Conservation (phyloP, 2,797 vertebrate species). For the Anniella stebbinsi region DNA sequence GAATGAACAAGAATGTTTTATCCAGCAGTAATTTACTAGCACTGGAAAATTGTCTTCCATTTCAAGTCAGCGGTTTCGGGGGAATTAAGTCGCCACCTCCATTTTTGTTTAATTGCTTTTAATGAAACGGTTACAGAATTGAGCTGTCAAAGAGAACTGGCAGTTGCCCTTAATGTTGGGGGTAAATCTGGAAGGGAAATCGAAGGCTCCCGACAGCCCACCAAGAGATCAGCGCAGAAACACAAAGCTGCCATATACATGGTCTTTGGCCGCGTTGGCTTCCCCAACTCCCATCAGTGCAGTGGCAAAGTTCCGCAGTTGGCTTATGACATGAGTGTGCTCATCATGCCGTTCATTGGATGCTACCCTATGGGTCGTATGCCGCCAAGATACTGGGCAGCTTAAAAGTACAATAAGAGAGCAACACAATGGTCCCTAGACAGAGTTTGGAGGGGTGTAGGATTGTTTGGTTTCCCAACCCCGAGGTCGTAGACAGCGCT, state of each 20-base stretch:
- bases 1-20: conserved; percentile 72
- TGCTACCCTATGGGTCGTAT: no score
- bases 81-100: conserved; percentile 53
- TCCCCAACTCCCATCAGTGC: background rate
- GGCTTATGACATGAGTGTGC: background rate
- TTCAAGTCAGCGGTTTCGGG: conserved; percentile 51
- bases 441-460: no score
- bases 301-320: background rate
- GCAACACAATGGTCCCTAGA: no score
- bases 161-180: background rate
- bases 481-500: no score
- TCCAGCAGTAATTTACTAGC: conserved; percentile 66
- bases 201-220: background rate
- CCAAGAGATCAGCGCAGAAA: background rate
- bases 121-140: conserved; percentile 42
- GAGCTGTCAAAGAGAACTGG: background rate
- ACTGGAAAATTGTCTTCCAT: conserved; percentile 62
- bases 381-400: no score
- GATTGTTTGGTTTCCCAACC: no score
- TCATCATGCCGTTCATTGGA: background rate
- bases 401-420: no score
- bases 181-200: background rate
- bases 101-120: conserved; percentile 61
- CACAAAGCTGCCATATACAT: background rate
- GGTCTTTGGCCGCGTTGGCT: background rate